Evolutionary conservation across 2,888 invertebrate species (phyloP), one percentile per base, ranked within the genome.

Genomic region (Anaspis maculata): DNA sequence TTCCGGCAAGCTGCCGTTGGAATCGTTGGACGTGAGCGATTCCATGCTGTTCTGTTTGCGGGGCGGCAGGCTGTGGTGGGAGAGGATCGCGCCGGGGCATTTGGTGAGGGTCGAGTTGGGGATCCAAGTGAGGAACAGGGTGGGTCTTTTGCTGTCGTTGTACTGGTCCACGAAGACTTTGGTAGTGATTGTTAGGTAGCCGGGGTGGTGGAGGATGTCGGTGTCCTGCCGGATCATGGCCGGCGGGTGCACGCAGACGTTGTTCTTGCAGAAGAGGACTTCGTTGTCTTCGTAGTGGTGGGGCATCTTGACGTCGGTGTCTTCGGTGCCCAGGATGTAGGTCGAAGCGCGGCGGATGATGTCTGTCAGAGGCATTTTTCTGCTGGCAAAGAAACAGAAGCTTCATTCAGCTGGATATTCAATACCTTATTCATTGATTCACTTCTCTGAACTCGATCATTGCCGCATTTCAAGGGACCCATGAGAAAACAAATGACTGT

Each of bases 241-340:
- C 27, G 91, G 89, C 3, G 94, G 92, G 70, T 96, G 95, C 26
- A 96, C 94, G 64, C 95, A 96, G 19, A 96, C 92, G 67, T 96
- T 95, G 64, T 96, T 96, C 69, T 95, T 96, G 67, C 88, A 87
- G 64, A 86, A 88, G 29, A 88, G 69, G 39, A 85, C 78, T 69
- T 88, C 88, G 56, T 87, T 87, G 65, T 88, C 85, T 60, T 83
- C 81, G 57, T 84, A 86, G 25, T 70, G 72, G 50, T 74, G 71
- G 50, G 74, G 70, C 52, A 74, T 76, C 32, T 73, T 71, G 43
- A 75, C 71, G 2, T 30, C n/a, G 12, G 34, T 70, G 13, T 52
- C 52, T 40, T 80, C 82, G 26, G 74, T 69, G 27, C 86, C 84
- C 33, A 85, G 69, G 54, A 87, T 84, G 54, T 82, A 83, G 56